Evolutionary conservation across 2,113 vertebrate species (phyloP), one percentile per base, ranked within the genome.

Genomic region (Lampris megalopsis): DNA sequence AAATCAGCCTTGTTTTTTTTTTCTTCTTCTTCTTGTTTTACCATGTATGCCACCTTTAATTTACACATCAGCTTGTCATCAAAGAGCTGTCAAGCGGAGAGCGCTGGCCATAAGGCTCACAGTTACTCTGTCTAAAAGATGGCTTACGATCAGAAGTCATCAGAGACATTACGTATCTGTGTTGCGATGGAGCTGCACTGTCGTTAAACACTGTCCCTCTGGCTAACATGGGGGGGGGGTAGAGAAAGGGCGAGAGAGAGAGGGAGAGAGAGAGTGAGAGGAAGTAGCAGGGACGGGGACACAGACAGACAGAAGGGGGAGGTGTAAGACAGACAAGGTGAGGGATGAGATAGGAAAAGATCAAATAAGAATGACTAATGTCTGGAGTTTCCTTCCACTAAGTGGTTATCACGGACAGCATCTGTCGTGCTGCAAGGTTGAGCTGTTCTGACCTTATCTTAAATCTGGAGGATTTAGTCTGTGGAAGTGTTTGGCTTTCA

Each of bases 1-100:
- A 41, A 83, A 79, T 81, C 59, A 24, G 24, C 5, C 10, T 7
- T 9, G 52, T 41, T 53, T 78, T 71, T 76, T 24, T 24, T 24
- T 24, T 36, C 54, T 57, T 7, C 3, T n/a, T 57, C 36, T 35
- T 37, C 3, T 13, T 8, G 5, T 52, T 52, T 11, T 9, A 52
- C 56, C 36, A 24, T 61, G 40, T 48, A 0, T 2, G 8, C 56
- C 57, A 68, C 71, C 59, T 57, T 68, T 53, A 10, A 62, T 69
- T 38, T 61, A 11, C 47, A 9, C 3, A 63, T 50, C 9, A 0
- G 49, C 79, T 68, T 68, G 2, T 82, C 63, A 74, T 40, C 37
- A n/a, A 57, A 53, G 6, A 2, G 52, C 42, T 66, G 63, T 75
- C 72, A 82, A 74, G 73, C 67, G 63, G 6, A 52, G 43, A 0